A percentile compares a stretch with the other conserved stretches of the same genome.
These are phyloP conservation scores for Emys orbicularis DNA, from an alignment of 2,797 vertebrate species.

Conservation along the genomic window DNA sequence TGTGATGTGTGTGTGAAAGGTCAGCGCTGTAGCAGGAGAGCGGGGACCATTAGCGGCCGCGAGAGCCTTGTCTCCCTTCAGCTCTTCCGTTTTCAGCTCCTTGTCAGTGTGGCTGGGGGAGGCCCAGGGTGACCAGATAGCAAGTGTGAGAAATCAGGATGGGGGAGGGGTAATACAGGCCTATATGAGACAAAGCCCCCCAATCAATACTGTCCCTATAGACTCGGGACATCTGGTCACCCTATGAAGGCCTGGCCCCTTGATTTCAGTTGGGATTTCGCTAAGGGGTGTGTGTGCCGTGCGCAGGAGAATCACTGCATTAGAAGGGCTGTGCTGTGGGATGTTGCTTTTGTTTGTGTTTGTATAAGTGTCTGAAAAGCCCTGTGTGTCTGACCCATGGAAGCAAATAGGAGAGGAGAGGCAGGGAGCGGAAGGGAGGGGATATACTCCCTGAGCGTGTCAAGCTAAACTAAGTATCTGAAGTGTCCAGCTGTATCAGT, in stretches of 20 bases:
- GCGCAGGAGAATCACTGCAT: background rate
- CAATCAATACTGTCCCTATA: background rate
- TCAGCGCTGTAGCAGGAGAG: background rate
- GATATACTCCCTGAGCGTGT: background rate
- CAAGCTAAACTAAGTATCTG: background rate
- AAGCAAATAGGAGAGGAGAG: background rate
- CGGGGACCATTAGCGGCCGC: background rate
- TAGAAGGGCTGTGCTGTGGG: background rate
- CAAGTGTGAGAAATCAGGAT: background rate
- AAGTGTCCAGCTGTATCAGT: background rate
- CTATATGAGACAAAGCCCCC: background rate
- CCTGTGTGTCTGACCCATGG: background rate
- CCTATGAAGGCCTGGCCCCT: background rate
- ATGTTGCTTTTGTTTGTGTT: background rate
- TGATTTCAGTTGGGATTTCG: background rate
- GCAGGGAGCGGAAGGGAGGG: background rate
- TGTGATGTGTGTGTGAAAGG: background rate
- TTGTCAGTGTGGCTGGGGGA: background rate
- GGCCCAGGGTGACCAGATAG: background rate
- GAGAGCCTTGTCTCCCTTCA: background rate
- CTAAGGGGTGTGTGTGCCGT: background rate
- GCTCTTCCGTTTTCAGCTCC: background rate
- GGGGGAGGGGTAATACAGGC: background rate
- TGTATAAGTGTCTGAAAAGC: background rate
- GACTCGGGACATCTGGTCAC: background rate